phyloP scores from a whole-genome alignment of 1,140 invertebrate genomes.

The Solen grandis region DNA sequence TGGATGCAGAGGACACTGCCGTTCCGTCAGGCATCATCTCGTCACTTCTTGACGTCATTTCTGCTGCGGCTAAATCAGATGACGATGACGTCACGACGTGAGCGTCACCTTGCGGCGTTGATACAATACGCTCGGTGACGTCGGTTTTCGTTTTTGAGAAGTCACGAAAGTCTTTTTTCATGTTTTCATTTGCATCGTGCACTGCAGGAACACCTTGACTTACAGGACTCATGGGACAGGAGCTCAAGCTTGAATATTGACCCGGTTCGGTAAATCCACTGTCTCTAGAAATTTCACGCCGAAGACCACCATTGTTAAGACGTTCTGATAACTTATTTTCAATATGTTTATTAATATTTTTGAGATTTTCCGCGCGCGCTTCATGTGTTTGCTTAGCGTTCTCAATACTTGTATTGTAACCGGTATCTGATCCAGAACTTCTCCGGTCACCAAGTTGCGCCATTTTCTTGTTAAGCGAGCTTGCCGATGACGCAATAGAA shows the following conservation, averaged over 20 bases:
- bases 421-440: slow-evolving; percentile 28
- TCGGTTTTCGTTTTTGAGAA: slow-evolving; percentile 31
- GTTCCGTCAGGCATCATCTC: slow-evolving; percentile 34
- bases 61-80: slow-evolving; percentile 22
- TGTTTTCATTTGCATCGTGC: neutral
- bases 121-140: slow-evolving; percentile 20
- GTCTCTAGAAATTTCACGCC: slow-evolving; percentile 29
- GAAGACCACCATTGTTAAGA: neutral
- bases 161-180: slow-evolving; percentile 39
- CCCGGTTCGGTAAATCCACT: slow-evolving; percentile 42
- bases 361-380: slow-evolving; percentile 38
- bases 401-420: slow-evolving; percentile 38
- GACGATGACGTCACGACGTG: slow-evolving; percentile 39
- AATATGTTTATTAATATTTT: slow-evolving; percentile 38
- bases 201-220: too few species aligned
- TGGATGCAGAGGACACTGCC: slow-evolving; percentile 1
- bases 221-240: neutral
- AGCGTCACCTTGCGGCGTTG: slow-evolving; percentile 15
- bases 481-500: slow-evolving; percentile 21
- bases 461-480: slow-evolving; percentile 11
- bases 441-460: neutral
- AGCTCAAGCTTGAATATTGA: neutral
- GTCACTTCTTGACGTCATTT: slow-evolving; percentile 30
- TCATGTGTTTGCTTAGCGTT: slow-evolving; percentile 36
- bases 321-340: slow-evolving; percentile 7